Evolutionary conservation across 1,140 invertebrate species (phyloP).

Genomic region (Trachelipus rathkii): DNA sequence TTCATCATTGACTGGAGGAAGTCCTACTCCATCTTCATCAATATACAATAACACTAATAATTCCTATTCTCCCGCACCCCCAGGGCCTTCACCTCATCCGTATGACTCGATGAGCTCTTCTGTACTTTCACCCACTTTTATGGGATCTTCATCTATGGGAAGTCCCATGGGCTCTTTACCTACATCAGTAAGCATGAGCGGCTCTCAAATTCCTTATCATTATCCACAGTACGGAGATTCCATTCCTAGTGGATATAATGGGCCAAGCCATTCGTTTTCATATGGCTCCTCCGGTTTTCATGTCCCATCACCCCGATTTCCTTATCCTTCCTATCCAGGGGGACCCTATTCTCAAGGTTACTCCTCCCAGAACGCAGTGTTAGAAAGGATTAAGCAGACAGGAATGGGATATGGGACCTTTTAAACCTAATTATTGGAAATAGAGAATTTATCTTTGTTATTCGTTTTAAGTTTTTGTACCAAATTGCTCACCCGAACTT

Average conservation of each 20-base stretch:
- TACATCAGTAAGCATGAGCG: slow-evolving; percentile 31
- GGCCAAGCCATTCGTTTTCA: slow-evolving; percentile 48
- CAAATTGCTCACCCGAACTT: background rate
- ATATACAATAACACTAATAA: slow-evolving; percentile 33
- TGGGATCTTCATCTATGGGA: slow-evolving; percentile 38
- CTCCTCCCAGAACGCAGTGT: slow-evolving; percentile 46
- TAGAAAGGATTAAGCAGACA: slow-evolving; percentile 52
- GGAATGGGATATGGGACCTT: slow-evolving; percentile 57
- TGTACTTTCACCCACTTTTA: slow-evolving; percentile 46
- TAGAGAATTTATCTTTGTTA: slow-evolving; percentile 12
- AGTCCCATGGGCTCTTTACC: slow-evolving; percentile 36
- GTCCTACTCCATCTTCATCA: slow-evolving; percentile 40
- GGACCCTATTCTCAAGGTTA: slow-evolving; percentile 48
- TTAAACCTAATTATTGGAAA: slow-evolving; percentile 44
- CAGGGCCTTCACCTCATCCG: slow-evolving; percentile 44
- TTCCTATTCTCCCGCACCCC: slow-evolving; percentile 43
- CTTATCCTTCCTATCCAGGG: slow-evolving; percentile 52
- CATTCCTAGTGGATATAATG: slow-evolving; percentile 48
- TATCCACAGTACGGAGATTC: slow-evolving; percentile 51
- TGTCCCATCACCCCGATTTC: slow-evolving; percentile 57
- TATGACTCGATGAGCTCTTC: slow-evolving; percentile 43
- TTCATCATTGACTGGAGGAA: slow-evolving; percentile 45
- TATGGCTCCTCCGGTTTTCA: slow-evolving; percentile 54
- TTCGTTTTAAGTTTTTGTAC: too few relatives aligned
- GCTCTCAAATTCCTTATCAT: slow-evolving; percentile 49